Evolutionary conservation across 2,888 invertebrate species (phyloP).

Genomic region (Oligia fasciuncula): DNA sequence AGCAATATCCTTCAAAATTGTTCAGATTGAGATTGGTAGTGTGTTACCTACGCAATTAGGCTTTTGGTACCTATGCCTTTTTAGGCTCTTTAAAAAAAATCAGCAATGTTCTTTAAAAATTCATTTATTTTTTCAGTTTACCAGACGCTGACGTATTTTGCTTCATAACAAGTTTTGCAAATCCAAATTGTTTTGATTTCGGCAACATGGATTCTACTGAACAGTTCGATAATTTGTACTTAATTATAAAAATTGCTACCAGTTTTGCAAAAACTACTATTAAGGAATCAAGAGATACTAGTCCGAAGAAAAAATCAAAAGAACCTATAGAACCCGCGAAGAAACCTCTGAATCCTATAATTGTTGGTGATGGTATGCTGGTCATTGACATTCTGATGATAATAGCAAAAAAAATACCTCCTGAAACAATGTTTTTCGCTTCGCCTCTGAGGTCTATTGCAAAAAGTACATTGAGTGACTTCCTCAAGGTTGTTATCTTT

Average conservation of each 20-base stretch:
- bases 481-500: conserved; percentile 74
- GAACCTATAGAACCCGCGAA: not conserved
- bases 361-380: conserved; percentile 82
- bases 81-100: not conserved
- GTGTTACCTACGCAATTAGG: not conserved
- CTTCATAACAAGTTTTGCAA: conserved; percentile 78
- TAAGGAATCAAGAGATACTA: conserved; percentile 21
- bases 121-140: conserved; percentile 65
- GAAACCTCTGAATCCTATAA: conserved; percentile 70
- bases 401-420: conserved; percentile 76
- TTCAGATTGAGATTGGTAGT: not conserved
- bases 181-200: conserved; percentile 79
- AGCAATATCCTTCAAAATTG: not conserved
- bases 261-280: conserved; percentile 67
- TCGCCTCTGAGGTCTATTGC: conserved; percentile 75
- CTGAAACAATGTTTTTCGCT: conserved; percentile 78
- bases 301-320: not conserved
- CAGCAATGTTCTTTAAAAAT: not conserved
- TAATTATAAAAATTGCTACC: conserved; percentile 80
- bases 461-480: conserved; percentile 76
- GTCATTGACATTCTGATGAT: conserved; percentile 78
- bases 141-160: conserved; percentile 84
- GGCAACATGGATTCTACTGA: conserved; percentile 69
- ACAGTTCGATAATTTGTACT: conserved; percentile 79
- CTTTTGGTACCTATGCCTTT: not conserved